These are phyloP conservation scores for Haliaeetus leucogaster DNA, from an alignment of 2,113 vertebrate genomes.

Conservation along the genomic window DNA sequence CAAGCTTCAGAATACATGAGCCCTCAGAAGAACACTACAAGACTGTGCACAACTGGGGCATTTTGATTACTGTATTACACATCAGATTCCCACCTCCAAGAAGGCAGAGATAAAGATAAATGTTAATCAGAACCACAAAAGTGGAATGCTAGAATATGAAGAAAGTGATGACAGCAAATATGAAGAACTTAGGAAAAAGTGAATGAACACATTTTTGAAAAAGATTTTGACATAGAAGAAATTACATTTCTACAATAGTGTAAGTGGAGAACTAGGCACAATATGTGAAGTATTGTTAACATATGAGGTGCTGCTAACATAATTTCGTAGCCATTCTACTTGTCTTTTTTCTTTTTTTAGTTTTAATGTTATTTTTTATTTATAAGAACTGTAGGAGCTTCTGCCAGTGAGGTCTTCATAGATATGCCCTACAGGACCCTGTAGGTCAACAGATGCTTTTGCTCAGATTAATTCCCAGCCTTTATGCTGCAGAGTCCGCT, in stretches of 20 bases:
- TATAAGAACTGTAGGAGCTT: neutral
- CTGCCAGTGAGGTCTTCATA: neutral
- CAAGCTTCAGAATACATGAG: neutral
- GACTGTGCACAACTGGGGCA: neutral
- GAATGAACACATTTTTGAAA: neutral
- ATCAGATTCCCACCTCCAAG: neutral
- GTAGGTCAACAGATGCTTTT: neutral
- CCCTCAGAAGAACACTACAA: neutral
- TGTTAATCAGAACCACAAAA: neutral
- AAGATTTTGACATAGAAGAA: neutral
- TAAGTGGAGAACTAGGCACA: neutral
- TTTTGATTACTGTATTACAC: neutral
- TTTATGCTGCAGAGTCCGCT: neutral
- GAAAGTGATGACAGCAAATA: neutral
- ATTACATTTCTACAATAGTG: neutral
- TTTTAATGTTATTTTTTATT: neutral
- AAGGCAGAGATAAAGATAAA: neutral
- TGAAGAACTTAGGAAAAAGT: neutral
- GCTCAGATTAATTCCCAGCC: neutral
- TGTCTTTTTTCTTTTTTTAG: neutral
- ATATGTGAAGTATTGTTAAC: neutral
- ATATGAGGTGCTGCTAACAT: fast-evolving
- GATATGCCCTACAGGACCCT: neutral
- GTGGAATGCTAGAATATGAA: neutral
- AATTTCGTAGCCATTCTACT: neutral